Evolutionary conservation across 2,888 invertebrate genomes (phyloP).

Genomic region (Mylabris sibirica): DNA sequence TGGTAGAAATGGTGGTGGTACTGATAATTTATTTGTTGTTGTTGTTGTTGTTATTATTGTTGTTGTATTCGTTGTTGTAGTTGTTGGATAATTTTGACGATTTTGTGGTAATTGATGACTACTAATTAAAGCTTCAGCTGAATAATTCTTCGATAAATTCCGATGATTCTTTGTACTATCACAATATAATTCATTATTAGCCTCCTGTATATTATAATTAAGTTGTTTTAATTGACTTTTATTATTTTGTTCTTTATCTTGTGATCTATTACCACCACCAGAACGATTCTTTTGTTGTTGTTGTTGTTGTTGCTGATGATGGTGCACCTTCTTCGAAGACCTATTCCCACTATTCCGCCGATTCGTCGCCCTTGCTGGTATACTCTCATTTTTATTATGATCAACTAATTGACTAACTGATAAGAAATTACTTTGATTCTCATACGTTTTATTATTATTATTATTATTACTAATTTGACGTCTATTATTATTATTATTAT

Average conservation of each 20-base stretch:
- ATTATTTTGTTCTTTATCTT: constrained; percentile 31
- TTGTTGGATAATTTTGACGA: constrained; percentile 42
- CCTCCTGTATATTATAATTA: constrained; percentile 10
- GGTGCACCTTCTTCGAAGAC: constrained; percentile 16
- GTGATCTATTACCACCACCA: constrained; percentile 22
- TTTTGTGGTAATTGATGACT: constrained; percentile 49
- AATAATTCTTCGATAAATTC: constrained; percentile 53
- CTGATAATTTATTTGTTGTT: constrained; percentile 31
- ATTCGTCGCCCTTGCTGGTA: constrained; percentile 46
- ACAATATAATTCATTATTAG: constrained; percentile 37
- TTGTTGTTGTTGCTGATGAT: constrained; percentile 26
- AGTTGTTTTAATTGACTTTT: constrained; percentile 21
- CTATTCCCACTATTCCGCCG: constrained; percentile 52
- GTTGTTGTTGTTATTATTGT: background rate
- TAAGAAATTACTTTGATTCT: constrained; percentile 63
- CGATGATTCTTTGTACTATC: constrained; percentile 42
- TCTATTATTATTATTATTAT: background rate
- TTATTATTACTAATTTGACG: constrained; percentile 11
- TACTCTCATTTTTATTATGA: constrained; percentile 58
- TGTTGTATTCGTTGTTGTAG: constrained; percentile 33
- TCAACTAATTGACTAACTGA: constrained; percentile 73
- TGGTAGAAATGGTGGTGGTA: constrained; percentile 52
- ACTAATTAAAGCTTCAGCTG: constrained; percentile 60
- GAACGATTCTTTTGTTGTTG: constrained; percentile 27
- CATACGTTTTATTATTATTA: constrained; percentile 35